Evolutionary conservation across 2,888 invertebrate genomes (phyloP), one percentile per base, ranked within the genome.

Genomic region (Drosophila infuscata): DNA sequence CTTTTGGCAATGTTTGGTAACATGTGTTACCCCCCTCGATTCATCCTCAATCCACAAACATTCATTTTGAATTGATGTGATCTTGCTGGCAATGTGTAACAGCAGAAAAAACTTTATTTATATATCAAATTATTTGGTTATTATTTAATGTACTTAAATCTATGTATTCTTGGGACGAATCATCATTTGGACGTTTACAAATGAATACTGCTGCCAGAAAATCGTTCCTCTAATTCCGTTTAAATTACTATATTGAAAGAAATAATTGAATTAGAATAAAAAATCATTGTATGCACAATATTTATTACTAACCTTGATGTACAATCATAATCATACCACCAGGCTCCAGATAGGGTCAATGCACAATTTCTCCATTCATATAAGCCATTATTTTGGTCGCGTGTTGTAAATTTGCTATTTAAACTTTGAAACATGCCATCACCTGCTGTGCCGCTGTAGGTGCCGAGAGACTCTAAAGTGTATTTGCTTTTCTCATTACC

Each of bases 1-100:
- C 38, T 51, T 63, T 59, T 30, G 60, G 41, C 61, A 60, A 68
- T 73, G 71, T 59, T 63, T 53, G 73, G 72, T 33, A 74, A 79
- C 90, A 89, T 79, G 78, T 90, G 88, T 80, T 83, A 71, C 25
- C n/a, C 33, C 41, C 20, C 29, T 11, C 2, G 56, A 4, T 30
- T 57, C 30, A n/a, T 30, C 36, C n/a, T 5, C 38, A 0, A n/a
- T 20, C 15, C 7, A n/a, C 11, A 15, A 15, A 46, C 25, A 46
- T 9, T 17, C 25, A 1, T 9, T n/a, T 30, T 35, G 58, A 61
- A 52, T 20, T 68, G 58, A 66, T 30, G 25, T 29, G 49, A 60
- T 73, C 69, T 58, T 65, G 49, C 57, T 32, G 58, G 46, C 56
- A 66, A 59, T 48, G 5, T 35, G 25, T 33, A 29, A 15, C 7